A percentile compares a stretch with the other conserved stretches of the same genome.
Evolutionary conservation across 1,140 invertebrate genomes (phyloP).

Genomic region (Anastrepha obliqua): DNA sequence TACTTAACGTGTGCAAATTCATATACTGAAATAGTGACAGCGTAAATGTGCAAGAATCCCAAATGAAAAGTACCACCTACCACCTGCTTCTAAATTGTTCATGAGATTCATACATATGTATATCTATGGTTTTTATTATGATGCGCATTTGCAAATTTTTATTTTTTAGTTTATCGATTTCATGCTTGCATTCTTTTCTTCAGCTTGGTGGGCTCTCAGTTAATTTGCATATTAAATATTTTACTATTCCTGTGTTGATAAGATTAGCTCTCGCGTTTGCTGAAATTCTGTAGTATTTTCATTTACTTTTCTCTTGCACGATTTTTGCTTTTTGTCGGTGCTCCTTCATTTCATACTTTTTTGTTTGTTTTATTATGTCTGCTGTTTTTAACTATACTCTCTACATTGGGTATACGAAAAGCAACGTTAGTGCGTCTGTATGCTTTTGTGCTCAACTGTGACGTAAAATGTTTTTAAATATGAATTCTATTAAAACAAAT

Average conservation of each 20-base stretch:
- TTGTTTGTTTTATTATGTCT: conserved; percentile 35
- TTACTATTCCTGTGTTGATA: conserved; percentile 4
- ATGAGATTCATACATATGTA: no score
- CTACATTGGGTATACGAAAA: not conserved
- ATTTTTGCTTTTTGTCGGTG: not conserved
- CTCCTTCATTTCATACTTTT: not conserved
- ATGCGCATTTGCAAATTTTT: no score
- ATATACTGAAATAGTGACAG: no score
- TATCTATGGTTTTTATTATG: no score
- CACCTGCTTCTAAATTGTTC: no score
- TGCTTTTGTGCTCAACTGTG: conserved; percentile 6
- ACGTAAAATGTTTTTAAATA: conserved; percentile 40
- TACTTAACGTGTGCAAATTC: no score
- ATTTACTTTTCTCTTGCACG: not conserved
- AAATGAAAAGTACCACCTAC: no score
- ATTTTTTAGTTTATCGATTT: no score
- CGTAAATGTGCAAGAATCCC: no score
- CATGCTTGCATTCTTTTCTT: no score
- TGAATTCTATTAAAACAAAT: conserved; percentile 9
- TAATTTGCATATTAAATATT: not conserved
- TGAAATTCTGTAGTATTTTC: not conserved
- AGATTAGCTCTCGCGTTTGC: not conserved
- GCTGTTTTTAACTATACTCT: not conserved
- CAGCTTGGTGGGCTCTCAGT: not conserved
- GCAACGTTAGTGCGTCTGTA: not conserved